Percentiles rank a stretch among this genome's conserved stretches.
Evolutionary conservation across 2,113 vertebrate species (phyloP).

Genomic region (Oenanthe melanoleuca): DNA sequence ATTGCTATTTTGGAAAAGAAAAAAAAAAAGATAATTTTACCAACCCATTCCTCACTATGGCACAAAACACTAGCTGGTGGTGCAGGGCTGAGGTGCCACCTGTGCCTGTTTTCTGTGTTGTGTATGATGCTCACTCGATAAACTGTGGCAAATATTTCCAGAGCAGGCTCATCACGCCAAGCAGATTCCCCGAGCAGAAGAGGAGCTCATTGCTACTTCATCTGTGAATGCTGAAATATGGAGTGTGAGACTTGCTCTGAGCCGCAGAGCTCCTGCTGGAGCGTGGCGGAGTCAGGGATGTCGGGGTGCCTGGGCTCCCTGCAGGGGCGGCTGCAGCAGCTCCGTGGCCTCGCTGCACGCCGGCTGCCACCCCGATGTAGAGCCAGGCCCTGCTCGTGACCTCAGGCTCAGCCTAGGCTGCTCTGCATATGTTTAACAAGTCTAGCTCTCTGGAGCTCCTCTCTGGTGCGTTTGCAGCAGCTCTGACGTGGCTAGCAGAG

Average conservation of each 20-base stretch:
- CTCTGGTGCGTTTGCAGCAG: neutral
- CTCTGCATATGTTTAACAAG: neutral
- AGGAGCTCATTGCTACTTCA: neutral
- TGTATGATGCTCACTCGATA: neutral
- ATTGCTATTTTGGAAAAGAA: neutral
- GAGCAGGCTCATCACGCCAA: neutral
- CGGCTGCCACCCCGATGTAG: neutral
- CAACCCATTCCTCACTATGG: neutral
- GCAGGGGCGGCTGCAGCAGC: neutral
- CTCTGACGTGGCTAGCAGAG: neutral
- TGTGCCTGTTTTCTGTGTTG: neutral
- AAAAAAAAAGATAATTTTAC: neutral
- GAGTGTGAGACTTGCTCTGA: slow-evolving; percentile 20
- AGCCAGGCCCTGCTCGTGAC: neutral
- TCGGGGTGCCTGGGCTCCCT: neutral
- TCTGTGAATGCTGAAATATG: slow-evolving; percentile 47
- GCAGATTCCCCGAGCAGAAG: neutral
- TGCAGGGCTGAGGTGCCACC: neutral
- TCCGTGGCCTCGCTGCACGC: neutral
- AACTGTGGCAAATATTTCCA: slow-evolving; percentile 34
- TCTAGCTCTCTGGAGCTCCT: neutral
- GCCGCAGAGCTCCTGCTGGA: neutral
- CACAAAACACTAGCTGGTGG: neutral
- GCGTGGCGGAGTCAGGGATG: neutral
- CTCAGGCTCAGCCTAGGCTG: neutral